Evolutionary conservation across 2,797 vertebrate genomes (phyloP).

Genomic region (Galago senegalensis): DNA sequence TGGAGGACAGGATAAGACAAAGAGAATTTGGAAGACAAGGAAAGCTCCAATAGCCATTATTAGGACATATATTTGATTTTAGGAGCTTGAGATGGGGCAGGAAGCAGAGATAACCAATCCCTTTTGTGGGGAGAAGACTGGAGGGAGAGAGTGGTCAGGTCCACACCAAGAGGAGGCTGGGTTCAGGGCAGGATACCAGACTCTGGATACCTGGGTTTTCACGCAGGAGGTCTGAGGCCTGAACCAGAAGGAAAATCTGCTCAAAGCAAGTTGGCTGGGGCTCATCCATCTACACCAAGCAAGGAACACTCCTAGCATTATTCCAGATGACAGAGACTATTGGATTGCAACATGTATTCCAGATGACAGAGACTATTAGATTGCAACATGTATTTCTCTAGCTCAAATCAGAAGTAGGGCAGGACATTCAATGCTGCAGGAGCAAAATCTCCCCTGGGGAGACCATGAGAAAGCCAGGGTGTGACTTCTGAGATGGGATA

Average conservation of each 20-base stretch:
- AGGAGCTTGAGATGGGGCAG: not conserved
- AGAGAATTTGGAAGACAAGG: not conserved
- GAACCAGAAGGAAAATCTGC: not conserved
- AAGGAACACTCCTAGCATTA: not conserved
- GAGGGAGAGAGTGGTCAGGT: not conserved
- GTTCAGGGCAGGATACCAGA: not conserved
- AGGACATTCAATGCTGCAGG: not conserved
- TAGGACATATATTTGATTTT: not conserved
- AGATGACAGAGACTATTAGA: not conserved
- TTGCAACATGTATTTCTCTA: not conserved
- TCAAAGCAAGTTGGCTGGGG: not conserved
- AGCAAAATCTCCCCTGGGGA: not conserved
- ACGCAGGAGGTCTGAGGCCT: not conserved
- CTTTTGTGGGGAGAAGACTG: not conserved
- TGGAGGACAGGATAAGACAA: not conserved
- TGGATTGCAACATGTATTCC: not conserved
- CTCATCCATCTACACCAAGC: not conserved
- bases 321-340: not conserved
- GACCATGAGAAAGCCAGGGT: not conserved
- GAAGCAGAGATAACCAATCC: not conserved
- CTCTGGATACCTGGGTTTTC: not conserved
- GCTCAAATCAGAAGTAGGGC: not conserved
- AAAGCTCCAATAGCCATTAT: not conserved
- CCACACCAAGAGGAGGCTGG: not conserved
- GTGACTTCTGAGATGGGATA: not conserved